Evolutionary conservation across 1,140 invertebrate genomes (phyloP), one percentile per base, ranked within the genome.

Genomic region (Drosophila orena): DNA sequence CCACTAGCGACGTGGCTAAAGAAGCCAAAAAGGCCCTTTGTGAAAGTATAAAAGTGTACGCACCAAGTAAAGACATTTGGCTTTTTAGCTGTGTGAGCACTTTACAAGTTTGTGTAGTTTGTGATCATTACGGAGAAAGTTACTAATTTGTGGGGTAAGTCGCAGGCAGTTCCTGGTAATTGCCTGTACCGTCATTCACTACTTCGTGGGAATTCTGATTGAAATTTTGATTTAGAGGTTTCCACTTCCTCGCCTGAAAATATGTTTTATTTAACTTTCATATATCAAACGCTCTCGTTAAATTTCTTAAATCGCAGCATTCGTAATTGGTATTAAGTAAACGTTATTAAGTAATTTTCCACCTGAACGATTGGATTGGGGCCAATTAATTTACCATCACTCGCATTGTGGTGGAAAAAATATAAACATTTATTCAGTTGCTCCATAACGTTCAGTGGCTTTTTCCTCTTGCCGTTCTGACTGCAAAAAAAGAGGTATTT

Each of bases 31-130:
- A 65, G 53, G 17, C 50, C 52, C 68, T 59, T 15, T 65, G 3
- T 79, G 73, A 68, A 77, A 62, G 15, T 85, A 74, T 40, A 77
- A 47, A 20, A 37, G 70, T 20, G 17, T 20, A 10, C 17, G 42
- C 11, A 44, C 17, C 4, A 20, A 20, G 20, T 44, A 44, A 44
- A 44, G 4, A 2, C 2, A 11, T 44, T 44, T 12, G 8, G 4
- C 1, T 12, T 44, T 20, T 14, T 14, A 14, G 14, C 37, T 38
- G 12, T 6, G n/a, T 42, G n/a, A 37, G 11, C 14, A 30, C 30
- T 30, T 30, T 30, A 30, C 8, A 30, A 8, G 8, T 30, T 30
- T 30, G 27, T 8, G 27, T 8, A 30, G 6, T 30, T 30, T 30
- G 30, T 30, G 30, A 8, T 30, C 7, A 30, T 30, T 30, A 30